Conservation (phyloP, 2,888 invertebrate species). For the Nomada hirtipes region DNA sequence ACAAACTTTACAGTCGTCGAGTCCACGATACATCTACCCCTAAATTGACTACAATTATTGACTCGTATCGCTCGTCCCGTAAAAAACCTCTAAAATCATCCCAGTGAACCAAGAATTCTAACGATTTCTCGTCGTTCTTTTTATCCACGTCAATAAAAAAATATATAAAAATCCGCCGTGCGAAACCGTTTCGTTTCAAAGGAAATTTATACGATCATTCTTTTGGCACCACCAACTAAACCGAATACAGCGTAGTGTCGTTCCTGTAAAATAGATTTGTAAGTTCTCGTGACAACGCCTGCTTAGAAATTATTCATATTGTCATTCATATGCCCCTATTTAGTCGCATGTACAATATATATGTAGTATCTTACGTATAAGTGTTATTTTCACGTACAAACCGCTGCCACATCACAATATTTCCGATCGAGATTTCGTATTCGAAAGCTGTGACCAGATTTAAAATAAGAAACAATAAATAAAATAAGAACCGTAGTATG, state of each 20-base stretch:
- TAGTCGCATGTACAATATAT: neutral
- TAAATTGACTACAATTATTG: conserved; percentile 73
- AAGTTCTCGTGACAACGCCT: too few relatives aligned
- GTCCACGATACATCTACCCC: conserved; percentile 43
- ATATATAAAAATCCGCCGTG: conserved; percentile 33
- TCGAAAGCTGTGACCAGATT: neutral
- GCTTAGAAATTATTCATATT: too few relatives aligned
- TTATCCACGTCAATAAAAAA: conserved; percentile 38
- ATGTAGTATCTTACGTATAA: neutral
- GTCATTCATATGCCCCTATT: neutral
- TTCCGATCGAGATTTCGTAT: conserved; percentile 4
- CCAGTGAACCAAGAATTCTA: conserved; percentile 7
- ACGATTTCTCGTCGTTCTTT: neutral
- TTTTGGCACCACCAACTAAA: conserved; percentile 24
- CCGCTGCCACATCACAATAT: conserved; percentile 54
- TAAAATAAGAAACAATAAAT: neutral
- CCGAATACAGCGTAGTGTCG: neutral
- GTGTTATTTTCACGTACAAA: conserved; percentile 34
- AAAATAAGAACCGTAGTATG: neutral
- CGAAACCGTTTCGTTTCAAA: conserved; percentile 7
- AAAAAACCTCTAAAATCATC: conserved; percentile 55
- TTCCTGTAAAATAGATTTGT: conserved; percentile 37
- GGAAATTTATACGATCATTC: conserved; percentile 8
- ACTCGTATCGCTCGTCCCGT: conserved; percentile 58
- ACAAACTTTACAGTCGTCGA: conserved; percentile 46